A percentile compares a stretch with the other conserved stretches of the same genome.
Conservation (phyloP, 2,888 invertebrate species). For the Zygothrica quintamaculata region DNA sequence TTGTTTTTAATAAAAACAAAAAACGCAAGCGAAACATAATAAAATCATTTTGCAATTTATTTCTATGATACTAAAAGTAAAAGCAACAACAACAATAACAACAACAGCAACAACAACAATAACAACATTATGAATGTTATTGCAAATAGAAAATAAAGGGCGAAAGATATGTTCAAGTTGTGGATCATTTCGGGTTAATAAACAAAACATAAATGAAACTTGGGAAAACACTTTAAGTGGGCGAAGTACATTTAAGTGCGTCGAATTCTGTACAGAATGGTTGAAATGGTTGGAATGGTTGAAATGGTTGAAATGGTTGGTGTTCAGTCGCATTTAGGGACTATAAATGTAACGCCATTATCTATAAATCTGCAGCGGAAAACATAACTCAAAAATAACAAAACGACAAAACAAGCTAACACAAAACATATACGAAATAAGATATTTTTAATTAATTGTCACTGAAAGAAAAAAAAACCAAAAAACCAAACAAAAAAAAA, state of each 20-base stretch:
- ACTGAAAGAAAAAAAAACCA: constrained; percentile 29
- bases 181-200: constrained; percentile 1
- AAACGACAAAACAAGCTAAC: constrained; percentile 40
- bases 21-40: constrained; percentile 28
- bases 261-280: too few species aligned
- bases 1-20: constrained; percentile 33
- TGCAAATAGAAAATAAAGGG: background rate
- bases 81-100: constrained; percentile 2
- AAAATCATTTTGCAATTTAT: constrained; percentile 57
- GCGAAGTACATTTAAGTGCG: background rate
- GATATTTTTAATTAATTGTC: constrained; percentile 80
- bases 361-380: constrained; percentile 80
- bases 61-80: constrained; percentile 6
- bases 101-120: constrained; percentile 14
- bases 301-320: constrained; percentile 18
- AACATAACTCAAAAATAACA: constrained; percentile 79
- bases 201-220: constrained; percentile 14
- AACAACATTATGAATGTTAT: background rate
- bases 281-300: constrained; percentile 3
- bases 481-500: constrained; percentile 40
- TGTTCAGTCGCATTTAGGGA: constrained; percentile 55
- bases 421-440: constrained; percentile 72
- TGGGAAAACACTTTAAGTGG: constrained; percentile 15
- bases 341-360: constrained; percentile 77
- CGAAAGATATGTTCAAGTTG: background rate